Evolutionary conservation across 2,113 vertebrate genomes (phyloP).

Genomic region (Macrotus californicus): DNA sequence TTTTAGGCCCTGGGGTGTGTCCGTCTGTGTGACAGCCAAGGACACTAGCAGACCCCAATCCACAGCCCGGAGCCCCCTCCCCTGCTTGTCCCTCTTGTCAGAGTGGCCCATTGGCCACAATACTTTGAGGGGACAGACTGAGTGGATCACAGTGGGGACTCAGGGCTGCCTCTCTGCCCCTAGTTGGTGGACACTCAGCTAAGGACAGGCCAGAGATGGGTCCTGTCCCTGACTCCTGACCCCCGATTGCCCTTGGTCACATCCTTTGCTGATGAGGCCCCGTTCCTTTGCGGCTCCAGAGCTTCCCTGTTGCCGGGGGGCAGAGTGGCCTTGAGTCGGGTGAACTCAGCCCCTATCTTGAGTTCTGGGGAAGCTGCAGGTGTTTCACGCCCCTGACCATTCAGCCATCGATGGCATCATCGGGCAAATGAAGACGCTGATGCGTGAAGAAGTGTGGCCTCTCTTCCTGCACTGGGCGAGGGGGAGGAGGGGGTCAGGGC

Average conservation of each 20-base stretch:
- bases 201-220: accelerated
- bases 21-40: too few relatives aligned
- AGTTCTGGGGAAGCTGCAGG: accelerated
- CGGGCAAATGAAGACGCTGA: background rate
- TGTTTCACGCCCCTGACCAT: accelerated
- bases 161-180: accelerated
- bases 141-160: accelerated
- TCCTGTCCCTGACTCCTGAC: background rate
- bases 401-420: accelerated
- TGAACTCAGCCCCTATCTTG: accelerated
- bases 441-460: accelerated
- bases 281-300: accelerated
- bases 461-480: accelerated
- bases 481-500: too few relatives aligned
- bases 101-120: accelerated
- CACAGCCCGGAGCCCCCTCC: accelerated
- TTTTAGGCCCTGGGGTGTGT: accelerated
- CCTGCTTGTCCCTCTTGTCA: accelerated
- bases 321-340: background rate
- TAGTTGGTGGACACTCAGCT: accelerated
- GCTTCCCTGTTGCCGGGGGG: background rate
- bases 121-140: accelerated
- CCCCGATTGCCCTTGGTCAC: accelerated
- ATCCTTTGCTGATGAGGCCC: too few relatives aligned
- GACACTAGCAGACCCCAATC: too few relatives aligned